These are phyloP conservation scores for Helicoverpa assulta DNA, from an alignment of 2,888 invertebrate species.

Conservation along the genomic window DNA sequence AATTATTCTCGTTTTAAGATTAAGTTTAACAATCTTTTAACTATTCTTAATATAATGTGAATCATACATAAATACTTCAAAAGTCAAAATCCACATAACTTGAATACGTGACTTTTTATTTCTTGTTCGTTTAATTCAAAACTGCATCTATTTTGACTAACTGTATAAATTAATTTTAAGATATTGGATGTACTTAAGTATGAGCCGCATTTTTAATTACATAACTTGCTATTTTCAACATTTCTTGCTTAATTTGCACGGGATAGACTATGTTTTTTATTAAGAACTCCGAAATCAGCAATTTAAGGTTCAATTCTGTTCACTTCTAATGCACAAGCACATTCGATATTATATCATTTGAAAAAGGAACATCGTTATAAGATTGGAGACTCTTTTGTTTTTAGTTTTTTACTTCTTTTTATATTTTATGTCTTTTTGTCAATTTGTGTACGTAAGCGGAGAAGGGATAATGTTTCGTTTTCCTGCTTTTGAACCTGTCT, in stretches of 20 bases:
- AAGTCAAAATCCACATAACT: too few relatives aligned
- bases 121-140: too few relatives aligned
- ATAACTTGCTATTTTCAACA: too few relatives aligned
- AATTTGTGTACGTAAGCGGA: not conserved
- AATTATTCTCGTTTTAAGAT: too few relatives aligned
- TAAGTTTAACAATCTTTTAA: too few relatives aligned
- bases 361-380: not conserved
- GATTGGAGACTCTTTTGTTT: not conserved
- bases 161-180: too few relatives aligned
- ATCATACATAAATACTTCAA: too few relatives aligned
- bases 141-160: too few relatives aligned
- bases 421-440: not conserved
- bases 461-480: not conserved
- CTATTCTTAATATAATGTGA: too few relatives aligned
- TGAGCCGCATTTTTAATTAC: too few relatives aligned
- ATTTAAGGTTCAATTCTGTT: not conserved
- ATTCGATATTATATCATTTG: not conserved
- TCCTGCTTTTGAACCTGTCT: constrained; percentile 6
- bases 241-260: not conserved
- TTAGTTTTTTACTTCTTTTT: not conserved
- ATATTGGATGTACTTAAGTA: too few relatives aligned
- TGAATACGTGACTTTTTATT: too few relatives aligned
- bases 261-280: not conserved
- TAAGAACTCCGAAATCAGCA: not conserved
- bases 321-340: not conserved